Percentiles rank a stretch among this genome's conserved stretches.
Evolutionary conservation across 2,888 invertebrate genomes (phyloP).

Genomic region (Diarsia mendica): DNA sequence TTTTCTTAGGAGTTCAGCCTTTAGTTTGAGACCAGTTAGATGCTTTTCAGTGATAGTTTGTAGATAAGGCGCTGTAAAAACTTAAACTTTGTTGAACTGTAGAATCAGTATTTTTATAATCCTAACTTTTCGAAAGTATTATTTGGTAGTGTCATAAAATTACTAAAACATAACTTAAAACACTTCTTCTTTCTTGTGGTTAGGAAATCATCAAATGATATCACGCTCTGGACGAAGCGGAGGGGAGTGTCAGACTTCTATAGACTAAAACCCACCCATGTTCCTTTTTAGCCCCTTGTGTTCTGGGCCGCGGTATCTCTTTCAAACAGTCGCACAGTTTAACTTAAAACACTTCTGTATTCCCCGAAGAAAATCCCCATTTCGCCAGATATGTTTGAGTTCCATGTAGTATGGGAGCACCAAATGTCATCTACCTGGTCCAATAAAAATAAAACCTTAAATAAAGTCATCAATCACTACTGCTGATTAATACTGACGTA

Average conservation of each 20-base stretch:
- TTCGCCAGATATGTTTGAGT: background rate
- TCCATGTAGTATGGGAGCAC: no score
- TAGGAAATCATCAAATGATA: no score
- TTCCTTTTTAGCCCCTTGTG: no score
- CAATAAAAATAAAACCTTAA: background rate
- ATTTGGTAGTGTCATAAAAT: background rate
- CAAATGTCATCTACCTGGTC: no score
- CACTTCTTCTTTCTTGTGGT: no score
- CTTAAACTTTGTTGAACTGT: background rate
- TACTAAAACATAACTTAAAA: background rate
- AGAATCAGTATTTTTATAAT: background rate
- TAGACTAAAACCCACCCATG: no score
- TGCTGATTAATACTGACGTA: conserved; percentile 39
- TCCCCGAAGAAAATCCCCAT: background rate
- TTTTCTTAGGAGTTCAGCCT: background rate
- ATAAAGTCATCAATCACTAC: conserved; percentile 23
- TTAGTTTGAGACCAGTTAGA: conserved; percentile 4
- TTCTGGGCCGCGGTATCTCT: no score
- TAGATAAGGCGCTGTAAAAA: background rate
- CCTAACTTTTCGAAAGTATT: background rate
- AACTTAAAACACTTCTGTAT: background rate
- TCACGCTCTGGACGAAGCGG: no score
- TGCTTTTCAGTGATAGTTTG: background rate
- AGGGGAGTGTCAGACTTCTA: no score
- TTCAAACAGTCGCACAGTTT: no score